Evolutionary conservation across 2,113 vertebrate genomes (phyloP), one percentile per base, ranked within the genome.

Genomic region (Cottus gobio): DNA sequence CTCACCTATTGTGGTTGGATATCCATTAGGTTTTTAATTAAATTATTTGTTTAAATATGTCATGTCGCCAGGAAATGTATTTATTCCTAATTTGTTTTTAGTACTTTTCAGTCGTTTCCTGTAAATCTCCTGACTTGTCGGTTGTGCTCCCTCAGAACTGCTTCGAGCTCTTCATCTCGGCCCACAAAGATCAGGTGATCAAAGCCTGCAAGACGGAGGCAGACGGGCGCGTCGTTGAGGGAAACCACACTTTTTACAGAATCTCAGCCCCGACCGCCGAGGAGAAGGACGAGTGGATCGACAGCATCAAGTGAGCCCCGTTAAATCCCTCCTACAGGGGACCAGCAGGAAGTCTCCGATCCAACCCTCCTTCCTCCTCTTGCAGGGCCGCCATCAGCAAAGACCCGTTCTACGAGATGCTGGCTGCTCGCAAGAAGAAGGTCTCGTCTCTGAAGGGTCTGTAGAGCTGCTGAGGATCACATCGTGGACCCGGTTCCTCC

Each of bases 191-290:
- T 93, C 98, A 99, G 89, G 97, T 99, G 78, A 99, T 99, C 89
- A 99, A 99, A 71, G 98, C 98, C 42, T 99, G 98, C 61, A 99
- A 99, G 95, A 99, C 98, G 0, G 98, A 99, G 90, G 98, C 97
- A 0, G 98, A 99, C 0, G 98, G 98, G 1, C 96, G 97, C 0
- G 98, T 99, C 30, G 98, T 99, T 20, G 98, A 99, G 73, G 98
- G 98, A 8, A 99, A 99, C 95, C 98, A 99, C 93, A 99, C 97
- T 0, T 97, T 99, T 72, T 99, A 99, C 86, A 95, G 98, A 36
- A 99, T 99, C 93, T 99, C 98, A 0, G 98, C 98, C 12, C 97
- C 98, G 5, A 97, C 97, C 0, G 80, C 94, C 0, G 98, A 99
- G 82, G 97, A 99, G 93, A 98, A 99, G 91, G 97, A 98, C 1